Evolutionary conservation across 2,797 vertebrate species (phyloP).

Genomic region (Rhinella marina): DNA sequence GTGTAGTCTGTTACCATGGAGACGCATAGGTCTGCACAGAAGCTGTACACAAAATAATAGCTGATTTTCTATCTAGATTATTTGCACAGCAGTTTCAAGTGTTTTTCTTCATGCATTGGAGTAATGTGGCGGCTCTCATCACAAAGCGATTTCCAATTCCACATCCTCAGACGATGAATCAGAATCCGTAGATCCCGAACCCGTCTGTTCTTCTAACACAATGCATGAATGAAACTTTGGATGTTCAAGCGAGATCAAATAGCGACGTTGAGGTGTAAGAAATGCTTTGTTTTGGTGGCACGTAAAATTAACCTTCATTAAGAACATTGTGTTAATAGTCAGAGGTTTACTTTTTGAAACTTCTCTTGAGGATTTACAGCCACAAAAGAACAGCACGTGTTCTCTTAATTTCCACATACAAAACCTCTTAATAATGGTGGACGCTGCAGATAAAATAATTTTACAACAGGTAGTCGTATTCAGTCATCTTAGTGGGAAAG

Average conservation of each 20-base stretch:
- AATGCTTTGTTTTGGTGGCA: slow-evolving; percentile 38
- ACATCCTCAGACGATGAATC: background rate
- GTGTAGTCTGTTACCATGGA: slow-evolving; percentile 3
- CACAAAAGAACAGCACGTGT: slow-evolving; percentile 46
- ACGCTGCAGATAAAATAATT: slow-evolving; percentile 46
- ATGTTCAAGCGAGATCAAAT: slow-evolving; percentile 43
- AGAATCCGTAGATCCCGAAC: background rate
- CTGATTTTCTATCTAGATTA: background rate
- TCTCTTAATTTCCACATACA: slow-evolving; percentile 46
- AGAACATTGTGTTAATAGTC: slow-evolving; percentile 55
- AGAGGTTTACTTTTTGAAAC: slow-evolving; percentile 43
- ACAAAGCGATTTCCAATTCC: background rate
- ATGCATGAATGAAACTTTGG: slow-evolving; percentile 26
- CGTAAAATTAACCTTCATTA: slow-evolving; percentile 58
- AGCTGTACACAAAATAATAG: background rate
- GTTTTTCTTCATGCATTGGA: background rate
- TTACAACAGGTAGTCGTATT: slow-evolving; percentile 54
- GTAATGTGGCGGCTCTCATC: background rate
- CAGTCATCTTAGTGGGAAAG: slow-evolving; percentile 32
- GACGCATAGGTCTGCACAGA: background rate
- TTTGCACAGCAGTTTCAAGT: background rate
- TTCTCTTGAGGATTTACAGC: slow-evolving; percentile 42
- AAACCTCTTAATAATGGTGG: slow-evolving; percentile 41
- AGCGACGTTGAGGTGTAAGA: slow-evolving; percentile 31
- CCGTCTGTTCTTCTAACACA: slow-evolving; percentile 2